Base-by-base conservation (phyloP, 2,797 vertebrate species). In the Parambassis ranga region DNA sequence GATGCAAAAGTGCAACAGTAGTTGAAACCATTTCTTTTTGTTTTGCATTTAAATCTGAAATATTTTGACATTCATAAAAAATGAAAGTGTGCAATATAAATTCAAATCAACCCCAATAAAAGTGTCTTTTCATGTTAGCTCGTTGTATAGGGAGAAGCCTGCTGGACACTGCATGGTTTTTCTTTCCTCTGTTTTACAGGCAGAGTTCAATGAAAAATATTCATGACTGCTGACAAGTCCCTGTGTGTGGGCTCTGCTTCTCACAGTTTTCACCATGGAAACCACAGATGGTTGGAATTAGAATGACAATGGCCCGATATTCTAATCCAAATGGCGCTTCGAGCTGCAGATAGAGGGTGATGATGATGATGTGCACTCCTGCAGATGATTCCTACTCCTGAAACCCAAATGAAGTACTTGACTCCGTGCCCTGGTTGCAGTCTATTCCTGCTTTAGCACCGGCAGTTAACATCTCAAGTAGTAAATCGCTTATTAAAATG, bases 241-340 rank as follows among this genome's bases (percentile, higher is more conserved):
- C 55, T 31, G 53, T 77, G 77, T 77, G 75, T 77, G 81, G 83
- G 80, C 69, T 79, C 76, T 33, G 75, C 61, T 76, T 60, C 78
- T 75, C 75, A 31, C 69, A 61, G 62, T 68, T 80, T 73, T 89
- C 84, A 85, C 87, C 84, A 89, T 89, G 88, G 87, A 82, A 89
- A 89, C 85, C 30, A 24, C 74, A 79, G 79, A 87, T 74, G 76
- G 75, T 58, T 64, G 51, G 57, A 84, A 87, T 86, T 76, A 80
- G 35, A 83, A 79, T 74, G 70, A 82, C 81, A 86, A 81, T 79
- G 66, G 80, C 47, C 47, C 66, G 68, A 71, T 77, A 68, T 77
- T 80, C 69, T 74, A 85, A 80, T 67, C 72, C 68, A 68, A 79
- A 79, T 33, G 47, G 46, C 55, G 62, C 76, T 73, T 60, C 48